Evolutionary conservation across 2,888 invertebrate genomes (phyloP), one percentile per base, ranked within the genome.

Genomic region (Polia nebulosa): DNA sequence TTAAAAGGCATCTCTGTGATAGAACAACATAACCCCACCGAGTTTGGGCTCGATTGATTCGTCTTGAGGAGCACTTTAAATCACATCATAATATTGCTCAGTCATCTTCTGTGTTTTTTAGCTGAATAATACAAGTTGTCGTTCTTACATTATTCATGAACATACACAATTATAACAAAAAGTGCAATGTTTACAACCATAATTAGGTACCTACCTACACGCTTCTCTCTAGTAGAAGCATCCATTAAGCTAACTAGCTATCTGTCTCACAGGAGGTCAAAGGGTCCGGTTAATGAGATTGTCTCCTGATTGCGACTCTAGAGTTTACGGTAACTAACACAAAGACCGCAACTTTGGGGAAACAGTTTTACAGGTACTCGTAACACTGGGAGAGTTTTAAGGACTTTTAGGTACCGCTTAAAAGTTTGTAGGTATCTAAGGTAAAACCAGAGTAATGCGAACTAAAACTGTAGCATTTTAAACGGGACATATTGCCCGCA

Each of bases 281-380:
- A 63, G 64, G 34, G 59, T 13, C 2, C 20, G 0, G 8, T 15
- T 65, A 65, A 63, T 63, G 36, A 49, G 15, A 65, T 63, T 64
- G 47, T 45, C 11, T 49, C 63, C 13, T 29, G 63, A 64, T 49
- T 63, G 39, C n/a, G 29, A 61, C 2, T 27, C 5, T 9, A 20
- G 15, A 41, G 22, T 2, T 29, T 22, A 29, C 13, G 15, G n/a
- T 4, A 15, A 17, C 44, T 20, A 13, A 20, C 11, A 20, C 25
- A 13, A 60, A 41, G 9, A 58, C 59, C 22, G 9, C 32, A 44
- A 5, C 8, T 44, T 25, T 11, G 6, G 22, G 39, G 1, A n/a
- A 41, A 58, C 17, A n/a, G 49, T 25, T 32, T n/a, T 25, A 8
- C 3, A 4, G 8, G n/a, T n/a, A n/a, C n/a, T n/a, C n/a, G 13